These are phyloP conservation scores for Nasonia longicornis DNA, from an alignment of 1,140 invertebrate genomes.

Conservation along the genomic window DNA sequence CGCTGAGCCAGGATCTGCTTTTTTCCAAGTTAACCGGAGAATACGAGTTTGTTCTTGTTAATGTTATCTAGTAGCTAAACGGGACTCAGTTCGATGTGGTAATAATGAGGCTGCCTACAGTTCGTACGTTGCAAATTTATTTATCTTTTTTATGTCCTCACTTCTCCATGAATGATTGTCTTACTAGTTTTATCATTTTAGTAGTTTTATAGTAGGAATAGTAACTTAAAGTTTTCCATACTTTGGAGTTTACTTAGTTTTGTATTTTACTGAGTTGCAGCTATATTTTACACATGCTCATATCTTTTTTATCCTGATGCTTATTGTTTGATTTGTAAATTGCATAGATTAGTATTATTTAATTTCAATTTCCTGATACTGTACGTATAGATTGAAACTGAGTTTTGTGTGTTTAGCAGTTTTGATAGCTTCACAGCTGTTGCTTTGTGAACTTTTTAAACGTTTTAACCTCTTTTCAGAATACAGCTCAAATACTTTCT, in stretches of 20 bases:
- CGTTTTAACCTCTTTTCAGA: neutral
- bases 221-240: neutral
- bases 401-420: neutral
- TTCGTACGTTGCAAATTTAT: neutral
- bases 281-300: neutral
- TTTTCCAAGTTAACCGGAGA: constrained; percentile 22
- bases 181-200: neutral
- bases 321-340: neutral
- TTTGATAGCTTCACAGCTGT: neutral
- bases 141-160: neutral
- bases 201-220: neutral
- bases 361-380: neutral
- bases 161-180: neutral
- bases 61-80: constrained; percentile 17
- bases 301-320: neutral
- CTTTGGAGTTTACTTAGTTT: neutral
- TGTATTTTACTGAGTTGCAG: neutral
- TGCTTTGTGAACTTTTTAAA: neutral
- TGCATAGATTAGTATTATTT: too few relatives aligned
- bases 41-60: constrained; percentile 30
- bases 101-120: neutral
- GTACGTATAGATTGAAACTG: neutral
- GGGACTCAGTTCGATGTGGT: neutral
- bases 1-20: neutral
- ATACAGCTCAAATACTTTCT: neutral